Evolutionary conservation across 2,888 invertebrate species (phyloP).

Genomic region (Athalia rosae): DNA sequence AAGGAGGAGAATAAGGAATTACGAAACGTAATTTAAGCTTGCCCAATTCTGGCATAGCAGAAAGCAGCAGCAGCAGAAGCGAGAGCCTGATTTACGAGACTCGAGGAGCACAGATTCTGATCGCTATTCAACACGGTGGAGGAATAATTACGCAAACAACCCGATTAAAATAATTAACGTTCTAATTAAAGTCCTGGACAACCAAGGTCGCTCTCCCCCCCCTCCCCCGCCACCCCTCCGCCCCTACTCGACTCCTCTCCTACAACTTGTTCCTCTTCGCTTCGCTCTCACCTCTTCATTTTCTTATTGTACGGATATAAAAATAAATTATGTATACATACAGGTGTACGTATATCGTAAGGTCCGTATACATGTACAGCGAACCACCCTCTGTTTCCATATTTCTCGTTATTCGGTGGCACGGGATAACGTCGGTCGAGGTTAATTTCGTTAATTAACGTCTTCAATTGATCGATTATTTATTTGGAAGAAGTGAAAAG

Average conservation of each 20-base stretch:
- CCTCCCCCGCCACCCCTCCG: slow-evolving; percentile 48
- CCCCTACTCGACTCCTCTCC: slow-evolving; percentile 49
- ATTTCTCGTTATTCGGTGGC: slow-evolving; percentile 37
- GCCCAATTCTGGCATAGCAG: neutral
- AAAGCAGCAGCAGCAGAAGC: neutral
- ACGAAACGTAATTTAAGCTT: slow-evolving; percentile 4
- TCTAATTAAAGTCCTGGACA: slow-evolving; percentile 40
- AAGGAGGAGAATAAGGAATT: too few relatives aligned
- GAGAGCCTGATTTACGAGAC: slow-evolving; percentile 36
- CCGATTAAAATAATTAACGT: slow-evolving; percentile 44
- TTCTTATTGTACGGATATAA: slow-evolving; percentile 14
- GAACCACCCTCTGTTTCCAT: slow-evolving; percentile 21
- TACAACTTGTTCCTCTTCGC: slow-evolving; percentile 11
- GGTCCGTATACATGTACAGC: neutral
- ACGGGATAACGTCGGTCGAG: slow-evolving; percentile 20
- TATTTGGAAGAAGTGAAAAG: neutral
- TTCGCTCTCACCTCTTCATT: neutral
- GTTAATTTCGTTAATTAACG: slow-evolving; percentile 33
- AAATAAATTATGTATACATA: too few relatives aligned
- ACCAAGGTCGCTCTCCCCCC: slow-evolving; percentile 47
- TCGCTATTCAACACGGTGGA: slow-evolving; percentile 42
- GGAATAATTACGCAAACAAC: slow-evolving; percentile 42
- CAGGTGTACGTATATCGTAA: neutral
- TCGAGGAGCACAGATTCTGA: slow-evolving; percentile 37
- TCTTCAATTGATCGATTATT: slow-evolving; percentile 22